phyloP scores from a whole-genome alignment of 2,888 invertebrate species.

The Heliconius charithonia region DNA sequence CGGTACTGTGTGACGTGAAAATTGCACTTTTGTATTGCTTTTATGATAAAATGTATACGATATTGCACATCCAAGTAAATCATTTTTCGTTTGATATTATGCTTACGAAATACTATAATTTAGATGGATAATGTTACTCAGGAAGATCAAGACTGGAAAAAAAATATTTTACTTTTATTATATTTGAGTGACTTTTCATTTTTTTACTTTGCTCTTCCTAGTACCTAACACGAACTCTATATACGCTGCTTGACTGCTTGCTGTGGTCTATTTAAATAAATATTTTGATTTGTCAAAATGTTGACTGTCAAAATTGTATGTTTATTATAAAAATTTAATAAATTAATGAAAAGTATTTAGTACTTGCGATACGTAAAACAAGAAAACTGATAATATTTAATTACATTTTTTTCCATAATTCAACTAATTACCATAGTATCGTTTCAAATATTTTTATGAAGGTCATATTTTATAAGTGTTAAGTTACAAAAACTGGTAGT shows the following conservation, averaged over 20 bases:
- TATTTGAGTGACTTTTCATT: no score
- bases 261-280: no score
- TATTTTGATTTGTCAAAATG: no score
- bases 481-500: conserved; percentile 23
- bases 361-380: not conserved
- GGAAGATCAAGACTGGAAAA: not conserved
- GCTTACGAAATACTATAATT: not conserved
- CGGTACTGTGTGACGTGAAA: conserved; percentile 24
- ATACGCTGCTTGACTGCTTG: no score
- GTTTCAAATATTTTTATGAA: conserved; percentile 15
- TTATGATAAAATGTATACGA: conserved; percentile 24
- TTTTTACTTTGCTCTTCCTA: no score
- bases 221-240: no score
- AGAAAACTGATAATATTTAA: not conserved
- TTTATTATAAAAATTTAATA: not conserved
- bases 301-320: no score
- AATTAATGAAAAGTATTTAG: not conserved
- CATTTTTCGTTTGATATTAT: not conserved
- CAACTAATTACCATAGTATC: not conserved
- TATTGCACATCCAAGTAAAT: not conserved
- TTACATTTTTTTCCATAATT: not conserved
- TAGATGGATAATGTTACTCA: not conserved
- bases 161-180: no score
- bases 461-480: conserved; percentile 15
- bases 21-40: conserved; percentile 34